Conservation (phyloP, 2,113 vertebrate species). For the Cathartes aura region DNA sequence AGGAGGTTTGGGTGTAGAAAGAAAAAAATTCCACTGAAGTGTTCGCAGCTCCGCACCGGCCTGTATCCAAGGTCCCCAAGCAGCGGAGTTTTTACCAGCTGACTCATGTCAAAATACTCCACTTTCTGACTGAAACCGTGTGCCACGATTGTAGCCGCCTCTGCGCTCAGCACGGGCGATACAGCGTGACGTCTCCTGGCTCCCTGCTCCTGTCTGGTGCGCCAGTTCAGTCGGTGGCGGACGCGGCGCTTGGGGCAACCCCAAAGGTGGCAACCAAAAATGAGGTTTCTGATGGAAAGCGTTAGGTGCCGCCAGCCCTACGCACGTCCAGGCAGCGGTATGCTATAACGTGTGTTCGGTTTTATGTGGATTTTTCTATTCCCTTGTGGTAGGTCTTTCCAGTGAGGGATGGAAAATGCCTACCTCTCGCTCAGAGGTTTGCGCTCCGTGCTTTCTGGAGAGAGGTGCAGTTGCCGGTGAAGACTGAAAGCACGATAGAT, state of each 20-base stretch:
- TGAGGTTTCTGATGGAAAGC: neutral
- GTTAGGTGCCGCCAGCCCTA: neutral
- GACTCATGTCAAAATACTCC: neutral
- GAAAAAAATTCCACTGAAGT: neutral
- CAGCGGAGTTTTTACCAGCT: neutral
- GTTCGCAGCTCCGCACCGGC: neutral
- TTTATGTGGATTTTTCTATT: neutral
- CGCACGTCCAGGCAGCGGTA: neutral
- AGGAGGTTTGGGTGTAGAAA: neutral
- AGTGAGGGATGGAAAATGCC: neutral
- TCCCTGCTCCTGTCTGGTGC: too few species aligned
- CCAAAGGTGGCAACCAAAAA: neutral
- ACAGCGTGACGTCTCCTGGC: rapidly evolving
- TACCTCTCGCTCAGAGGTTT: rapidly evolving
- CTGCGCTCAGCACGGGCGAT: neutral
- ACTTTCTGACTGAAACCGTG: neutral
- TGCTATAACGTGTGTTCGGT: rapidly evolving
- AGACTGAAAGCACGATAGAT: rapidly evolving
- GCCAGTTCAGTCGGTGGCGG: rapidly evolving
- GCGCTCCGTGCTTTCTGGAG: rapidly evolving
- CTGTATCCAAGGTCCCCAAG: neutral
- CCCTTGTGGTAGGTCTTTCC: neutral
- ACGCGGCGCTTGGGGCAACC: neutral
- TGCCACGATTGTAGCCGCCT: neutral
- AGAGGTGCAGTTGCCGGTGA: neutral